Evolutionary conservation across 2,113 vertebrate species (phyloP).

Genomic region (Hemiprocne comata): DNA sequence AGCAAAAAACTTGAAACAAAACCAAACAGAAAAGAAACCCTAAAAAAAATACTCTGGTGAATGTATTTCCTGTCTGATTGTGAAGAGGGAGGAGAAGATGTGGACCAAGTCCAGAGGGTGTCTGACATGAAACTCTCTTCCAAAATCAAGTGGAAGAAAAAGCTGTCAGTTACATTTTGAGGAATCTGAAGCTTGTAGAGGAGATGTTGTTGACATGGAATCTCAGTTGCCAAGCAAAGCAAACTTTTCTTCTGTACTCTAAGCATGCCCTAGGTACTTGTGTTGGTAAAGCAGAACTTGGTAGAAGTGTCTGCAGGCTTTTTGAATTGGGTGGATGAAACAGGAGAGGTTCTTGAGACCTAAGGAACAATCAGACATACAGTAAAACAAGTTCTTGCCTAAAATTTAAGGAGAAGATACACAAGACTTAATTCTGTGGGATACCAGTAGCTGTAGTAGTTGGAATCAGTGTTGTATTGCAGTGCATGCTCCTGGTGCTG

Average conservation of each 20-base stretch:
- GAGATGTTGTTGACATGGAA: neutral
- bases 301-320: neutral
- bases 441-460: neutral
- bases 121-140: neutral
- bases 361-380: neutral
- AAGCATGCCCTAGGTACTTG: neutral
- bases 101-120: neutral
- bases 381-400: neutral
- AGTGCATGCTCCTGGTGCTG: neutral
- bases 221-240: neutral
- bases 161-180: neutral
- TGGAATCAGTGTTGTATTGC: neutral
- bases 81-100: neutral
- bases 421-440: accelerated
- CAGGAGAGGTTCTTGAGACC: neutral
- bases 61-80: neutral
- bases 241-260: neutral
- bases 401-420: neutral
- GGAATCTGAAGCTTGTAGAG: neutral
- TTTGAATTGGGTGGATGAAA: neutral
- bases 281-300: neutral
- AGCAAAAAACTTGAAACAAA: neutral
- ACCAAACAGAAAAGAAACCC: neutral
- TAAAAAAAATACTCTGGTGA: neutral
- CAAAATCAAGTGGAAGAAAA: neutral